Evolutionary conservation across 2,797 vertebrate species (phyloP), one percentile per base, ranked within the genome.

Genomic region (Odontamblyopus rebecca): DNA sequence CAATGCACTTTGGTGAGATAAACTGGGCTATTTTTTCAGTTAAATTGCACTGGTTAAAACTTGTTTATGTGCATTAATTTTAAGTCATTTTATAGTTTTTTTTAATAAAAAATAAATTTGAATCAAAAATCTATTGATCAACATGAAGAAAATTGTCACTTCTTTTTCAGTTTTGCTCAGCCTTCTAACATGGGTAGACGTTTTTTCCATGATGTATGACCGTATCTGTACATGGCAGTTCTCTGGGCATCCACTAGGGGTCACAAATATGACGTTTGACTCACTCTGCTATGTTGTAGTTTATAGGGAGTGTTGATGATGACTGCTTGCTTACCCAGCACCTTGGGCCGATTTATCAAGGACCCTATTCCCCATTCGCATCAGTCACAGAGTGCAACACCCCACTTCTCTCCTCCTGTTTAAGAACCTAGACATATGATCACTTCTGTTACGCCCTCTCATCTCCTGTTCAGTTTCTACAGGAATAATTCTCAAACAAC

Each of bases 281-380:
- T 3, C 69, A 68, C 16, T 50, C 72, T 54, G 61, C 71, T 53
- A 88, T 88, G 19, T 16, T 61, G 7, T 29, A 38, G 61, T 61
- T 18, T 61, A 61, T 30, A 57, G 54, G 23, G 53, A 56, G 11
- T 62, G 30, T 13, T 86, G 85, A 85, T 80, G 85, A 76, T 1
- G 63, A 71, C 73, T 53, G 67, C 87, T 83, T 89, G 87, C 88
- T 89, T 89, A 87, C 75, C 77, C 80, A 87, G 89, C 85, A 82
- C 81, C 81, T 82, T 82, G 74, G 38, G 13, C 69, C 71, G 77
- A 88, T 92, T 89, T 86, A 69, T 91, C 85, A 91, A 48, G 72
- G 60, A 68, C 56, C 76, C 62, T 82, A 73, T 81, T 48, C 76
- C 72, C 57, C 71, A 71, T 78, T 66, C 75, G 80, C 82, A 89